Evolutionary conservation across 2,113 vertebrate species (phyloP), one percentile per base, ranked within the genome.

Genomic region (Hipposideros armiger): DNA sequence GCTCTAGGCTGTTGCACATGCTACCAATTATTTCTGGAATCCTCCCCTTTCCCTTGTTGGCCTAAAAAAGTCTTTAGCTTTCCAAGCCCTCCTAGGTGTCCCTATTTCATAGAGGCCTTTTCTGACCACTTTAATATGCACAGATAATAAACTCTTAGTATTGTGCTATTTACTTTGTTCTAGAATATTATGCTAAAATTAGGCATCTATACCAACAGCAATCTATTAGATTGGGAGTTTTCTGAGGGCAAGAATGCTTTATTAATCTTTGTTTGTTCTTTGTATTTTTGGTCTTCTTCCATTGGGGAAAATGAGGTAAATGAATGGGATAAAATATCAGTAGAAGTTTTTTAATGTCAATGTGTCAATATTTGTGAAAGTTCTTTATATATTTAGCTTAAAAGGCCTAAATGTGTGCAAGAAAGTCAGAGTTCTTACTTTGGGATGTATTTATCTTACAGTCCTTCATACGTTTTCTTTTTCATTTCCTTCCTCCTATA

Each of bases 341-440:
- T 47, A 80, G 32, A 70, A 52, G 58, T 88, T 78, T 91, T 93
- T 32, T 32, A 96, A 64, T 69, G 32, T 72, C 40, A 60, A 3
- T 56, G 15, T 30, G 72, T 95, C n/a, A 66, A 2, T 40, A 77
- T 45, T 40, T 84, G 16, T 91, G 77, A 72, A 78, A 86, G 2
- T 64, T 80, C 14, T 60, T 78, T 86, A 58, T 86, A 11, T 91
- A 87, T 66, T 90, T 85, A 42, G 28, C 60, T 81, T 67, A 76
- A 80, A 93, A 47, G 26, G 14, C 50, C 66, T 60, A 60, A 62
- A 85, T 4, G 6, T 97, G 11, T 72, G 56, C 66, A 92, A 87
- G 15, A 16, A 70, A 80, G n/a, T 95, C 32, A 90, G 15, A 92
- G n/a, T 90, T 90, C 70, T 96, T 94, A 80, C 52, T 70, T 76